A percentile compares a stretch with the other conserved stretches of the same genome.
These are phyloP conservation scores for Dicycla oo DNA, from an alignment of 2,888 invertebrate species.

Conservation along the genomic window DNA sequence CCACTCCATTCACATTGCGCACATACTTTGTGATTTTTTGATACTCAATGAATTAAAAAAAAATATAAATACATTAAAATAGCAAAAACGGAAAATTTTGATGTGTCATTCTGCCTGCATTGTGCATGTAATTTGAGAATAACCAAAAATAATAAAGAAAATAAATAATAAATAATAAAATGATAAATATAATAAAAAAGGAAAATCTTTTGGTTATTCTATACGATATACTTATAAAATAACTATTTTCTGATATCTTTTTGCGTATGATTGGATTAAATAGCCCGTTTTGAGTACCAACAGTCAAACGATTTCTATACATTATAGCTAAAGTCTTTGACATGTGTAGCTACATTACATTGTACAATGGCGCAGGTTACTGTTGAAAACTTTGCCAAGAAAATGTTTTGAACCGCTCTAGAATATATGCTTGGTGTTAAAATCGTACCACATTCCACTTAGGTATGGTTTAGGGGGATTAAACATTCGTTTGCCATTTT, in stretches of 20 bases:
- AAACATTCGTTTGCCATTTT: too few relatives aligned
- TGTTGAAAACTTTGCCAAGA: constrained; percentile 43
- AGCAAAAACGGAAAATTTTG: too few relatives aligned
- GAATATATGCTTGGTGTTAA: constrained; percentile 1
- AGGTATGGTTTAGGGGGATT: not conserved
- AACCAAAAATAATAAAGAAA: too few relatives aligned
- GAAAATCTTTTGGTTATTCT: too few relatives aligned
- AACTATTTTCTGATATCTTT: not conserved
- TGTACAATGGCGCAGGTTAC: constrained; percentile 39
- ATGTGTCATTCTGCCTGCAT: too few relatives aligned
- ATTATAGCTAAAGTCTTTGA: constrained; percentile 7
- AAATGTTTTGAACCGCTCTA: constrained; percentile 21
- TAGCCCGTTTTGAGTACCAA: not conserved
- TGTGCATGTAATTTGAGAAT: not conserved
- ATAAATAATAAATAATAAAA: too few relatives aligned
- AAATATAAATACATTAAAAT: too few relatives aligned
- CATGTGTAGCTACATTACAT: constrained; percentile 29
- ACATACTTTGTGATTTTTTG: too few relatives aligned
- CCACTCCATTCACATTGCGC: too few relatives aligned
- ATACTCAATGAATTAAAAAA: too few relatives aligned
- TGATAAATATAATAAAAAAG: too few relatives aligned
- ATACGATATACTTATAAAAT: not conserved
- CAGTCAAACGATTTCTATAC: not conserved
- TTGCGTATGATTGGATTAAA: not conserved
- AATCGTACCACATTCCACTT: constrained; percentile 1